Percentiles rank a stretch among this genome's conserved stretches.
Evolutionary conservation across 2,113 vertebrate genomes (phyloP).

Genomic region (Perca fluviatilis): DNA sequence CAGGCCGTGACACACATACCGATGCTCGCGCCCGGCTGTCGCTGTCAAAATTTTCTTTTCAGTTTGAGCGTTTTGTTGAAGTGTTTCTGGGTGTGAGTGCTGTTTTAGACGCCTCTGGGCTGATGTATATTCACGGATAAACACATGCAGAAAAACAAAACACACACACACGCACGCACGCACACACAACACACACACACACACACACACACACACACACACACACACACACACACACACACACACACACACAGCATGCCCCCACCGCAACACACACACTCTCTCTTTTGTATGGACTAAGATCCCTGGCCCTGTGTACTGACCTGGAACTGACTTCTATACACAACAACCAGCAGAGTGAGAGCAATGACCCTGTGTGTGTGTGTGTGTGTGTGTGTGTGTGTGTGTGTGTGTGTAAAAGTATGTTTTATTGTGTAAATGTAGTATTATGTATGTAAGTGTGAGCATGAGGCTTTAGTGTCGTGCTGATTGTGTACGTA

Average conservation of each 20-base stretch:
- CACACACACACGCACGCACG: no score
- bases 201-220: neutral
- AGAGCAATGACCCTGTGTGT: slow-evolving; percentile 72
- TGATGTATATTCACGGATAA: slow-evolving; percentile 32
- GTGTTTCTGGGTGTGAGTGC: slow-evolving; percentile 59
- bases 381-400: slow-evolving; percentile 57
- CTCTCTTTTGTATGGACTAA: slow-evolving; percentile 70
- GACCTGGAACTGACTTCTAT: slow-evolving; percentile 83
- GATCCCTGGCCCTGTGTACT: slow-evolving; percentile 74
- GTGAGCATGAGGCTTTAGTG: slow-evolving; percentile 27
- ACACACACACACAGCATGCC: neutral
- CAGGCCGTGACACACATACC: slow-evolving; percentile 11
- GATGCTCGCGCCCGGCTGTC: slow-evolving; percentile 6
- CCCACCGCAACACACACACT: neutral
- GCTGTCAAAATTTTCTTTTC: slow-evolving; percentile 39
- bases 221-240: neutral
- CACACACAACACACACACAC: slow-evolving; percentile 27
- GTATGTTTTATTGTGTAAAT: slow-evolving; percentile 32
- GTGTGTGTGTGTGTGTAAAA: slow-evolving; percentile 39
- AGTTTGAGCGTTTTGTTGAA: slow-evolving; percentile 43
- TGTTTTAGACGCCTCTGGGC: slow-evolving; percentile 52
- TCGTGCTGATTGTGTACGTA: slow-evolving; percentile 47
- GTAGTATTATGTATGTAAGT: slow-evolving; percentile 31
- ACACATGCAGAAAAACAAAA: slow-evolving; percentile 41
- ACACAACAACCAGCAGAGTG: slow-evolving; percentile 80